These are phyloP conservation scores for Champsocephalus esox DNA, from an alignment of 2,797 vertebrate species.

Conservation along the genomic window DNA sequence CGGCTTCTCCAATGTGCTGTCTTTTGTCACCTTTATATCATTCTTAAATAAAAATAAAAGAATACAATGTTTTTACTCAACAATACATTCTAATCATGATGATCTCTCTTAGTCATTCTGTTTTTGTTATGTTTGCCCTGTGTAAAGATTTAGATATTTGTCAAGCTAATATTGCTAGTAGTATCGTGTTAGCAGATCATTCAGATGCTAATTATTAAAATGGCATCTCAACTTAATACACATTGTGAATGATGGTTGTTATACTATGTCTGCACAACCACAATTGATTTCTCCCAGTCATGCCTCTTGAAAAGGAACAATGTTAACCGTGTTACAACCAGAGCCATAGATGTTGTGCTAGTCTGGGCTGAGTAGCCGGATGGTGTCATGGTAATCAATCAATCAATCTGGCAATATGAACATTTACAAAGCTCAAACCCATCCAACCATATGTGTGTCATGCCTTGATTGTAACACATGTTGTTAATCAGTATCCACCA, in stretches of 20 bases:
- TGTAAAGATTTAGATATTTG: not conserved
- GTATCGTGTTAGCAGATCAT: not conserved
- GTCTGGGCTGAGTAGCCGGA: slow-evolving; percentile 7
- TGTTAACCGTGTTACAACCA: slow-evolving; percentile 14
- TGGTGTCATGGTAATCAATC: slow-evolving; percentile 38
- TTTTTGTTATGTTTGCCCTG: not conserved
- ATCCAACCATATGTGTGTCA: not conserved
- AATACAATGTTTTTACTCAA: not conserved
- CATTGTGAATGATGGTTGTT: not conserved
- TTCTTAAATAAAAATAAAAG: too few relatives aligned
- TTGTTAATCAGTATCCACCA: not conserved
- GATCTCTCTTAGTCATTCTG: not conserved
- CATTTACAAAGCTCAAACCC: slow-evolving; percentile 26
- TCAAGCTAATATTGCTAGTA: too few relatives aligned
- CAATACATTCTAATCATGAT: not conserved
- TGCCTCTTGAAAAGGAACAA: slow-evolving; percentile 14
- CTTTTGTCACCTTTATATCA: not conserved
- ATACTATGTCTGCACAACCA: slow-evolving; percentile 7
- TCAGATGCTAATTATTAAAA: not conserved
- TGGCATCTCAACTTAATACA: not conserved
- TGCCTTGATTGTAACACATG: not conserved
- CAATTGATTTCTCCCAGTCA: not conserved
- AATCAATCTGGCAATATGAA: slow-evolving; percentile 39
- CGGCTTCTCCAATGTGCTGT: not conserved
- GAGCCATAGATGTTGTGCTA: slow-evolving; percentile 23